Base-by-base conservation (phyloP, 2,888 invertebrate species). In the Drosophila phalerata region DNA sequence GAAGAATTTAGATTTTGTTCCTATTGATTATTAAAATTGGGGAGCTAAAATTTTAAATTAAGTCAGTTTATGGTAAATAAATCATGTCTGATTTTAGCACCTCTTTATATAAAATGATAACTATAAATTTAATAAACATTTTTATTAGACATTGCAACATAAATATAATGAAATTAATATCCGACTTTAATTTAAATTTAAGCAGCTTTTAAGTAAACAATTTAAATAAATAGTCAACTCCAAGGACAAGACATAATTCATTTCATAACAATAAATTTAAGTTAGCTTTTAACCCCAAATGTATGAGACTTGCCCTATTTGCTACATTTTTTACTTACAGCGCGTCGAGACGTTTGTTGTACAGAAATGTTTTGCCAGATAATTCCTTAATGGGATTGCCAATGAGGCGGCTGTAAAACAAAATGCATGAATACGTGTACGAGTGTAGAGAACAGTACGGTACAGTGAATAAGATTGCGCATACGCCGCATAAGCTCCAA, bases 341-440 rank as follows among this genome's bases (percentile, higher is more conserved):
- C 79, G 93, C 93, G 60, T 93, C 92, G 74, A 94, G 90, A 76
- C 92, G 91, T 58, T 73, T 83, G 69, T 93, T 86, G 13, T 92
- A 84, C 30, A 83, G 75, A 85, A 94, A 94, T 57, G 93, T 89
- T 55, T 92, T 89, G 48, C 91, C 88, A 65, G 93, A 91, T 66
- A 94, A 85, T 55, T 86, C 87, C 66, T 91, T 88, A 68, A 94
- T 91, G 49, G 92, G 90, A 90, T 94, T 94, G 67, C 92, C 90
- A 52, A 93, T 92, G 78, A 94, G 89, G 74, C 93, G 93, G 62
- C 94, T 94, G 90, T 66, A 91, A 85, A 85, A 73, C 37, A 68
- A 70, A 73, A 69, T 72, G 47, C 68, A 67, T 73, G 66, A 73
- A 62, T 61, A 60, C 32, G 55, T 34, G 57, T 68, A 48, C 58